Percentiles rank a stretch among this genome's conserved stretches.
Evolutionary conservation across 2,113 vertebrate genomes (phyloP).

Genomic region (Sturnira hondurensis): DNA sequence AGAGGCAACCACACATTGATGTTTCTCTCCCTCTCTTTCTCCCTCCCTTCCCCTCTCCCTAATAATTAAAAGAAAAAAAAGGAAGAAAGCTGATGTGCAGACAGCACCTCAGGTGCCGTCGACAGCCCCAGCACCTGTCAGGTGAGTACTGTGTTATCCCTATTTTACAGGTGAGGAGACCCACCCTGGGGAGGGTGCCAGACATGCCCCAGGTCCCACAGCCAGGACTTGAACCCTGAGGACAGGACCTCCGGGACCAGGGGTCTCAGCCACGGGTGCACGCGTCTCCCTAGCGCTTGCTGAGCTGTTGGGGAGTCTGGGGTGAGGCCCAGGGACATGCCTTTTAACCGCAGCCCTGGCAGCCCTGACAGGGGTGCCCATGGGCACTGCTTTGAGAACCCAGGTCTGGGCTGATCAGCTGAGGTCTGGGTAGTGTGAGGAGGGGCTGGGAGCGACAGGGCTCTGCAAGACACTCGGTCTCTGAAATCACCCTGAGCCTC

Average conservation of each 20-base stretch:
- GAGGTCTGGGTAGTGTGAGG: neutral
- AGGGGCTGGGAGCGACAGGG: fast-evolving
- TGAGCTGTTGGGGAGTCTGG: fast-evolving
- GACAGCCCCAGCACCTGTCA: fast-evolving
- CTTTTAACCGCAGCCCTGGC: neutral
- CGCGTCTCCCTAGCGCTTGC: fast-evolving
- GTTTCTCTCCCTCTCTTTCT: no score
- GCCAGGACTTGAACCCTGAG: neutral
- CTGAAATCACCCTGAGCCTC: neutral
- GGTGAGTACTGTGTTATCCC: fast-evolving
- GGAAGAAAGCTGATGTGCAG: neutral
- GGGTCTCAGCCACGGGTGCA: fast-evolving
- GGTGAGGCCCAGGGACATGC: neutral
- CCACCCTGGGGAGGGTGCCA: neutral
- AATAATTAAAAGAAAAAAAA: no score
- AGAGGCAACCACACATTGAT: no score
- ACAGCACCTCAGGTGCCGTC: fast-evolving
- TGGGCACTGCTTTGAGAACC: neutral
- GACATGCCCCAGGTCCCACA: neutral
- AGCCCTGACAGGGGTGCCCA: neutral
- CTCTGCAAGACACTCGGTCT: neutral
- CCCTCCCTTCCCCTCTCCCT: no score
- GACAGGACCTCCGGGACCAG: neutral
- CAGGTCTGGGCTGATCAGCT: neutral
- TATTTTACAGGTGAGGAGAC: neutral